Conservation (phyloP, 2,888 invertebrate species). For the Tubulanus polymorphus region DNA sequence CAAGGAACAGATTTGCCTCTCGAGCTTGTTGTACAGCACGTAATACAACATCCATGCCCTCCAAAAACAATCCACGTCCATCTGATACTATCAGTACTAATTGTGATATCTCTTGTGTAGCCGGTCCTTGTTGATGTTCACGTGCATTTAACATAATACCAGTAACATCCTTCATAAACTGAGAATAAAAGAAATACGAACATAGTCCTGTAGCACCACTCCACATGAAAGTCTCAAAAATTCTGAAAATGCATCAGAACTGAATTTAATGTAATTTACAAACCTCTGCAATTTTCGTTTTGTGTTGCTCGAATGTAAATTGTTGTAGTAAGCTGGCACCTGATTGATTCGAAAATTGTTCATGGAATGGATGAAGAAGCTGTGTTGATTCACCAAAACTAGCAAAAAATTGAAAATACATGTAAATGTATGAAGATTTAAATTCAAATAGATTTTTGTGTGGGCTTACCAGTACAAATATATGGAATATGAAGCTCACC, state of each 20-base stretch:
- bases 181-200: conserved; percentile 2
- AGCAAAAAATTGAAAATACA: conserved; percentile 6
- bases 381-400: conserved; percentile 60
- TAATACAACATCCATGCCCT: conserved; percentile 71
- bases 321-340: conserved; percentile 63
- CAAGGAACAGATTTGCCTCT: conserved; percentile 80
- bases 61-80: conserved; percentile 86
- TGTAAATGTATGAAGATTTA: background rate
- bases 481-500: conserved; percentile 62
- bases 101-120: conserved; percentile 58
- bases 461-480: background rate
- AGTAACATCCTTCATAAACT: conserved; percentile 72
- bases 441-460: too few species aligned
- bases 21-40: conserved; percentile 77
- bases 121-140: conserved; percentile 25
- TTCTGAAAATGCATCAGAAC: background rate
- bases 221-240: too few species aligned
- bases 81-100: conserved; percentile 90
- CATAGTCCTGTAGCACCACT: background rate
- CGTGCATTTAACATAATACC: conserved; percentile 58
- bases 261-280: background rate
- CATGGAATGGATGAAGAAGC: conserved; percentile 81
- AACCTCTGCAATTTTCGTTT: conserved; percentile 76
- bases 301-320: conserved; percentile 82
- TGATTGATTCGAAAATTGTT: conserved; percentile 81